phyloP scores from a whole-genome alignment of 37 sponge, comb jelly and placozoan species.

The Spongilla lacustris region DNA sequence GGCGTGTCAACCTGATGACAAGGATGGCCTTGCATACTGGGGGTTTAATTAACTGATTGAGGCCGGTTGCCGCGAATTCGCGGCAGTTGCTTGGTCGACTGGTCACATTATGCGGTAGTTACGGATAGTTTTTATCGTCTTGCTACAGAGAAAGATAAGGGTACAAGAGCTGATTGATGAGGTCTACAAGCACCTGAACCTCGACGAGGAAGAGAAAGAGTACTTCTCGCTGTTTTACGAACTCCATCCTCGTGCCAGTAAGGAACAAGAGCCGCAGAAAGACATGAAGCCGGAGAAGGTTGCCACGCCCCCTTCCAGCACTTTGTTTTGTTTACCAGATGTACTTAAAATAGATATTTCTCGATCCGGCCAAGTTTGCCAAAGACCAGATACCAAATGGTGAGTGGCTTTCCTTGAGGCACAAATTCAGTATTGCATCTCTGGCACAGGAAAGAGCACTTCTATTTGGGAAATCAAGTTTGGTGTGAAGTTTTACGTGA shows the following conservation, averaged over 20 bases:
- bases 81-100: background rate
- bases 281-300: background rate
- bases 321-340: background rate
- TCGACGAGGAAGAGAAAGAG: constrained; percentile 51
- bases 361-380: constrained; percentile 46
- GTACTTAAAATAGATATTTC: constrained; percentile 45
- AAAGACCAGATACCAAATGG: constrained; percentile 54
- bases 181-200: background rate
- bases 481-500: constrained; percentile 84
- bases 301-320: background rate
- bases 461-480: constrained; percentile 54
- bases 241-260: background rate
- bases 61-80: too few species aligned
- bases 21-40: too few species aligned
- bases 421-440: background rate
- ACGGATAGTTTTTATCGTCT: background rate
- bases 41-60: too few species aligned
- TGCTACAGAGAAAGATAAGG: constrained; percentile 5
- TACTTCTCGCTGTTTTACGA: constrained; percentile 34
- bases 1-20: background rate
- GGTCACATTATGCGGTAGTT: background rate
- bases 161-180: constrained; percentile 27
- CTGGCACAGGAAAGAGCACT: background rate
- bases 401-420: background rate
- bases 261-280: constrained; percentile 15